A percentile compares a stretch with the other conserved stretches of the same genome.
These are phyloP conservation scores for Nomada ruficornis DNA, from an alignment of 2,888 invertebrate species.

Conservation along the genomic window DNA sequence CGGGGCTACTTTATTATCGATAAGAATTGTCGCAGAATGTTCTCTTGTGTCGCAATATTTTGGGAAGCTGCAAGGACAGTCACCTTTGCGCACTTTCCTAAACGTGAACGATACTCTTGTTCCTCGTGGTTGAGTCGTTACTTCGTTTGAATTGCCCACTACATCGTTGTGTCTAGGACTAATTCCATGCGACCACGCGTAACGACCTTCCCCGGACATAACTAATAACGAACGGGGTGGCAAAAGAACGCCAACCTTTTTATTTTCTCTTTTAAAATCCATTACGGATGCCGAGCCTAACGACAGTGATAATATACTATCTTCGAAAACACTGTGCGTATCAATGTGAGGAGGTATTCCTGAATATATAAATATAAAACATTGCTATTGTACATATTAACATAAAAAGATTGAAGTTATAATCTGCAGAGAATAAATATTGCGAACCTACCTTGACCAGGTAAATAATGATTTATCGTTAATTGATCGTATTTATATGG, in stretches of 20 bases:
- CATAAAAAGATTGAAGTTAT: constrained; percentile 2
- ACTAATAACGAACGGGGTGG: constrained; percentile 91
- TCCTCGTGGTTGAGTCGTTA: constrained; percentile 86
- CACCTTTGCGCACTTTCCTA: constrained; percentile 86
- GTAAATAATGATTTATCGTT: constrained; percentile 93
- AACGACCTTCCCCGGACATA: constrained; percentile 92
- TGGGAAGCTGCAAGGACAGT: constrained; percentile 88
- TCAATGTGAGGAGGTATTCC: constrained; percentile 98
- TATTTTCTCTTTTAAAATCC: constrained; percentile 92
- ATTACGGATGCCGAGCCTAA: constrained; percentile 93
- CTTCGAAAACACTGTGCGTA: constrained; percentile 97
- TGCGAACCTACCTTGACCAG: constrained; percentile 90
- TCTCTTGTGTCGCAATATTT: constrained; percentile 88
- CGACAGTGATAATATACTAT: constrained; percentile 94
- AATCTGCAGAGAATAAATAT: background rate
- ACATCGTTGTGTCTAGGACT: constrained; percentile 93
- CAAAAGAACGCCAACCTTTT: constrained; percentile 87
- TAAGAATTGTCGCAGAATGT: constrained; percentile 27
- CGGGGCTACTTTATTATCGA: constrained; percentile 86
- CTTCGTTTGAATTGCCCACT: constrained; percentile 86
- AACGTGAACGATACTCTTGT: constrained; percentile 94
- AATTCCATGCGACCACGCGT: constrained; percentile 95
- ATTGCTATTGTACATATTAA: background rate
- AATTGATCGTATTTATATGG: constrained; percentile 90
- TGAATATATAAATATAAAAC: constrained; percentile 78